phyloP scores from a whole-genome alignment of 2,797 vertebrate species.

The Cetoscarus ocellatus region DNA sequence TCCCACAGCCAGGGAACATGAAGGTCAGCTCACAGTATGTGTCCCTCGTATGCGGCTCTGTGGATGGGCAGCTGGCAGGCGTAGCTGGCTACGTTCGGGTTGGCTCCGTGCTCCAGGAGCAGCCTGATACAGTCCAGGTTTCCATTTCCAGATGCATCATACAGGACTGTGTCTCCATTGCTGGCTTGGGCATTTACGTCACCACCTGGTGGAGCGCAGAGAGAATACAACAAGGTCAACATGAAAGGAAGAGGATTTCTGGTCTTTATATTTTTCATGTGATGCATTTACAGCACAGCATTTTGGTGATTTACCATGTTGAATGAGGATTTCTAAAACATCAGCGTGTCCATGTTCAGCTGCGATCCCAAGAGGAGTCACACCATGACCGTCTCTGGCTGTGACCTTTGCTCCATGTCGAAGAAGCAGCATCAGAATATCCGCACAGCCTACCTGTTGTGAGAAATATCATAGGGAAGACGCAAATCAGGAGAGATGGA shows the following conservation, averaged over 20 bases:
- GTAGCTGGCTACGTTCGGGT: constrained; percentile 86
- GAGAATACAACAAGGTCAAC: constrained; percentile 10
- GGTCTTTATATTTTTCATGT: not conserved
- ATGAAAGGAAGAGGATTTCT: not conserved
- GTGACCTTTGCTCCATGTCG: constrained; percentile 84
- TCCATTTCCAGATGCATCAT: constrained; percentile 88
- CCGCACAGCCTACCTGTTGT: constrained; percentile 78
- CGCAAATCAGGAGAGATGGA: not conserved
- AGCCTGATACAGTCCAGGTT: constrained; percentile 89
- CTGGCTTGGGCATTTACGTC: constrained; percentile 86
- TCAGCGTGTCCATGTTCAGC: constrained; percentile 87
- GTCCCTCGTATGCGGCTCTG: constrained; percentile 89
- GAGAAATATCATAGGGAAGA: not conserved
- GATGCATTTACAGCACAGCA: not conserved
- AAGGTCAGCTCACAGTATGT: constrained; percentile 87
- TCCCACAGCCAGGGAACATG: not conserved
- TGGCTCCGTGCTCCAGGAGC: constrained; percentile 88
- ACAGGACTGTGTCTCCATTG: constrained; percentile 87
- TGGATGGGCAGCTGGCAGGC: constrained; percentile 90
- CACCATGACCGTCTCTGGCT: constrained; percentile 84
- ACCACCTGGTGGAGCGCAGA: constrained; percentile 80
- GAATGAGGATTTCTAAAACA: constrained; percentile 88
- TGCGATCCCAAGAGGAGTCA: constrained; percentile 87
- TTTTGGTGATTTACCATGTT: constrained; percentile 80
- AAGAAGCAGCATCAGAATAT: constrained; percentile 85